A percentile compares a stretch with the other conserved stretches of the same genome.
Conservation (phyloP, 1,140 invertebrate species). For the Himalopsyche phryganea region DNA sequence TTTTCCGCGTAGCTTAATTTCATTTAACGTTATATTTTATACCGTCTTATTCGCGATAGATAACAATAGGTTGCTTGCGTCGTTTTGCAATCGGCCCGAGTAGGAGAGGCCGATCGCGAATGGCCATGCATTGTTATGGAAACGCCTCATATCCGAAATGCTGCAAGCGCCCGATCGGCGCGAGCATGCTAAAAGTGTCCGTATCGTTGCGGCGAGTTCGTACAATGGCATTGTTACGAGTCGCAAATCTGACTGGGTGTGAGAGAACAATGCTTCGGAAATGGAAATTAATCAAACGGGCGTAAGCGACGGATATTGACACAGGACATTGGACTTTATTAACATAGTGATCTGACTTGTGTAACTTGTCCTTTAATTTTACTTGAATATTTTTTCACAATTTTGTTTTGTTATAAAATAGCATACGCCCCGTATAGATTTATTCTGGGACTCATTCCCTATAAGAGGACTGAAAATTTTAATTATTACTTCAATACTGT, state of each 20-base stretch:
- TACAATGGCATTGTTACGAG: constrained; percentile 5
- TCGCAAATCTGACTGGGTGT: not conserved
- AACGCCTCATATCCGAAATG: not conserved
- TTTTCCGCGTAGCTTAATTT: too few relatives aligned
- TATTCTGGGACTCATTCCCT: too few relatives aligned
- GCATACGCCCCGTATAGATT: too few relatives aligned
- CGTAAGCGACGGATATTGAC: not conserved
- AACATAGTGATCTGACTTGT: too few relatives aligned
- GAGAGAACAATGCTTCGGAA: constrained; percentile 16
- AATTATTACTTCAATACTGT: too few relatives aligned
- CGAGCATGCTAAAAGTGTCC: constrained; percentile 1
- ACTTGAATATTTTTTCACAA: too few relatives aligned
- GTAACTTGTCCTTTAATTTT: too few relatives aligned
- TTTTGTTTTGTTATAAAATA: too few relatives aligned
- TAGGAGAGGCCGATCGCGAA: not conserved
- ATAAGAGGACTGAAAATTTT: too few relatives aligned
- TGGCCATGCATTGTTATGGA: constrained; percentile 18
- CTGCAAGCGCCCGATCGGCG: not conserved
- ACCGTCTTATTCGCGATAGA: constrained; percentile 1
- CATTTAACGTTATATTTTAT: too few relatives aligned
- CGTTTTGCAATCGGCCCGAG: not conserved
- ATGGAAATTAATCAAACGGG: not conserved
- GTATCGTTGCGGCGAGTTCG: not conserved
- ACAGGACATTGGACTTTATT: not conserved
- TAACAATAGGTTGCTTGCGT: constrained; percentile 12